Evolutionary conservation across 2,888 invertebrate species (phyloP).

Genomic region (Candidula unifasciata): DNA sequence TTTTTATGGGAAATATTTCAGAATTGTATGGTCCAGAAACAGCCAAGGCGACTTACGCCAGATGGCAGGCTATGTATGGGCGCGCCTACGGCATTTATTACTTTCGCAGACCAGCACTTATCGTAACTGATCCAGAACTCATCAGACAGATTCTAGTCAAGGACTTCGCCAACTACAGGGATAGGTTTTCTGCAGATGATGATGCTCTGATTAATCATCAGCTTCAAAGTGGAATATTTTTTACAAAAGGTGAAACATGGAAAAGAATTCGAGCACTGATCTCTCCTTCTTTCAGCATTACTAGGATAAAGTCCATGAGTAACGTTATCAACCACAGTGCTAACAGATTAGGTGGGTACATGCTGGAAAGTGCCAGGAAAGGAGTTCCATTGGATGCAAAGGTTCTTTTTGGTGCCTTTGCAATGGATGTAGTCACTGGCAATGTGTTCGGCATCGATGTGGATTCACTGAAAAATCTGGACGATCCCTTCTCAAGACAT

Average conservation of each 20-base stretch:
- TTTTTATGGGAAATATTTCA: slow-evolving; percentile 48
- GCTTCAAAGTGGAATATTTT: slow-evolving; percentile 22
- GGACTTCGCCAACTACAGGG: slow-evolving; percentile 60
- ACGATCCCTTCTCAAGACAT: slow-evolving; percentile 41
- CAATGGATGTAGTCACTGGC: slow-evolving; percentile 41
- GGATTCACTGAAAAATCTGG: slow-evolving; percentile 27
- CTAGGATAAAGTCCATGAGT: slow-evolving; percentile 30
- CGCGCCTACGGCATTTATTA: slow-evolving; percentile 43
- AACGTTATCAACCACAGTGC: slow-evolving; percentile 32
- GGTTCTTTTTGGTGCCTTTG: slow-evolving; percentile 37
- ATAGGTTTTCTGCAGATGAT: slow-evolving; percentile 47
- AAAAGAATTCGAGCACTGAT: slow-evolving; percentile 34
- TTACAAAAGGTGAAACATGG: slow-evolving; percentile 29
- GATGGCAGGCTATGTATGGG: slow-evolving; percentile 49
- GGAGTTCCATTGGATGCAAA: slow-evolving; percentile 24
- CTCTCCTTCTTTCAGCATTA: slow-evolving; percentile 32
- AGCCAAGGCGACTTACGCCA: slow-evolving; percentile 12
- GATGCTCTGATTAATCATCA: slow-evolving; percentile 10
- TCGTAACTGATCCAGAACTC: slow-evolving; percentile 56
- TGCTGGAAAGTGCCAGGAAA: slow-evolving; percentile 17
- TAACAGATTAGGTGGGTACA: slow-evolving; percentile 14
- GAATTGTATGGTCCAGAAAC: slow-evolving; percentile 34
- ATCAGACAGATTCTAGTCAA: slow-evolving; percentile 61
- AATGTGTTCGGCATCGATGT: slow-evolving; percentile 45
- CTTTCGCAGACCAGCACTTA: slow-evolving; percentile 48